Base-by-base conservation (phyloP, 2,113 vertebrate species). In the Austrofundulus limnaeus region DNA sequence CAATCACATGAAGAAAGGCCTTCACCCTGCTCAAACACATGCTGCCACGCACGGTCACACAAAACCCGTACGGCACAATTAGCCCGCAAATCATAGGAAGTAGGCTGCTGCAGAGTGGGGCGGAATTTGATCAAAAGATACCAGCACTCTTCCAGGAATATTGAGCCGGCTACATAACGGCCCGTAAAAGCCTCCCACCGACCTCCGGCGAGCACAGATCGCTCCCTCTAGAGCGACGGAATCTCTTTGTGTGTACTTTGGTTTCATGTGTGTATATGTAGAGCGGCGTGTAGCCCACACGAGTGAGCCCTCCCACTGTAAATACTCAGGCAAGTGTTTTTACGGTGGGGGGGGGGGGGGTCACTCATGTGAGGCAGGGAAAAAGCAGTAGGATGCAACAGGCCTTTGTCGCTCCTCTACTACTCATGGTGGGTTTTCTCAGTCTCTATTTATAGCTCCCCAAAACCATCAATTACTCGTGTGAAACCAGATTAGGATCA, bases 71-170 rank as follows among this genome's bases (percentile, higher is more conserved):
- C 43, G 39, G 57, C 68, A 81, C 76, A 82, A 86, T 87, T 85
- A 89, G 77, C 77, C 78, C 73, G 63, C 79, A 82, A 76, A 60
- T 81, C 77, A 75, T 82, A 68, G 80, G 81, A 77, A 84, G 87
- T 58, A 37, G 74, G 24, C 77, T 82, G 78, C 80, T 72, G 81
- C 71, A 85, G 85, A 90, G 87, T 90, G 83, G 83, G 70, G 75
- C 51, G 76, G 76, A 90, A 90, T 89, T 88, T 71, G 86, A 88
- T 90, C 84, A 89, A 80, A 66, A 83, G 83, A 85, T 83, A 87
- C 70, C 76, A 68, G 70, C 45, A 75, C 79, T 84, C 57, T 88
- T 86, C 86, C 86, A 86, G 87, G 79, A 89, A 88, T 16, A 72
- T 72, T 17, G 77, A 76, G 70, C 63, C 55, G 51, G 66, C 77